These are phyloP conservation scores for Sycon ciliatum DNA, from an alignment of 37 sponge, comb jelly and placozoan genomes.

Conservation along the genomic window DNA sequence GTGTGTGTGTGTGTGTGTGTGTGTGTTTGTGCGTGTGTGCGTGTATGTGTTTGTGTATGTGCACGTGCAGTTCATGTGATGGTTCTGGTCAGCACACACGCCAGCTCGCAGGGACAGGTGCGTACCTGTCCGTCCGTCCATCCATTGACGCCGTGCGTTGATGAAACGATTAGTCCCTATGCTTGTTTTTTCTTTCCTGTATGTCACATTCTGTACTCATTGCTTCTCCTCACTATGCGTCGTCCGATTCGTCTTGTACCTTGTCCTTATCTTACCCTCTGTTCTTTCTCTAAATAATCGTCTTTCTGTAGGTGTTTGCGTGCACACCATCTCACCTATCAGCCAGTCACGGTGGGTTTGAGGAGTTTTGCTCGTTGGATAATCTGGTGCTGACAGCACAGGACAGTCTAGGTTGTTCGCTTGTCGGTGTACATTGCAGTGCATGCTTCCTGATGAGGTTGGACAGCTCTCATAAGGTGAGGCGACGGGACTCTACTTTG, in stretches of 20 bases:
- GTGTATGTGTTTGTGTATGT: no score
- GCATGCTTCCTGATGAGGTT: background rate
- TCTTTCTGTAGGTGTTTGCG: background rate
- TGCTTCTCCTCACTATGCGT: no score
- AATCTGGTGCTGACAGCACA: background rate
- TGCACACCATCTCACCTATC: constrained; percentile 13
- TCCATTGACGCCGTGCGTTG: no score
- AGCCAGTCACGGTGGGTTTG: background rate
- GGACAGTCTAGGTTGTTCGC: background rate
- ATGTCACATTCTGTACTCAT: no score
- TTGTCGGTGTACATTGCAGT: background rate
- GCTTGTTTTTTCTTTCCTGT: no score
- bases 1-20: no score
- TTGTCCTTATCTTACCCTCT: no score
- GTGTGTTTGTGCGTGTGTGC: no score
- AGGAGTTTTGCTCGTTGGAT: constrained; percentile 12
- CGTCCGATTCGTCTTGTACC: no score
- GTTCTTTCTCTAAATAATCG: background rate
- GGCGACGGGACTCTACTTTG: no score
- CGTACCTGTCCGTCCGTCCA: no score
- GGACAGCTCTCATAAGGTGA: constrained; percentile 11
- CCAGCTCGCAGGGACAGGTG: background rate
- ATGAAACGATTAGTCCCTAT: no score
- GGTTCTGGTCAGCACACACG: background rate
- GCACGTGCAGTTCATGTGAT: constrained; percentile 12